A percentile compares a stretch with the other conserved stretches of the same genome.
phyloP scores from a whole-genome alignment of 1,140 invertebrate genomes.

The Triops longicaudatus region DNA sequence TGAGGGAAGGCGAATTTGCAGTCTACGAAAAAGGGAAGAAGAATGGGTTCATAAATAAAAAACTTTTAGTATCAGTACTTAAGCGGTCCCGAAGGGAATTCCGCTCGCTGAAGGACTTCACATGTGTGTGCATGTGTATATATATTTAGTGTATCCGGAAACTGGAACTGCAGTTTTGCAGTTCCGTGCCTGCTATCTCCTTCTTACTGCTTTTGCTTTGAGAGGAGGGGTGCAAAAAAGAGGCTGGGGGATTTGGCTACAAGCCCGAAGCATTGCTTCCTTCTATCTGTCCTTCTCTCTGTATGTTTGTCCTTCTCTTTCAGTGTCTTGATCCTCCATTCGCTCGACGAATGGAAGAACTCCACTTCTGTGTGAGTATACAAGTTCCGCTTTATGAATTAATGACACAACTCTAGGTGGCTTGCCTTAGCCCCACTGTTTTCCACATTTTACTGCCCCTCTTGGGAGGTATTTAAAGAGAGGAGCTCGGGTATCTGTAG shows the following conservation, averaged over 20 bases:
- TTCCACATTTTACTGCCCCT: neutral
- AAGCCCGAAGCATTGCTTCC: neutral
- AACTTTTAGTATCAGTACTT: neutral
- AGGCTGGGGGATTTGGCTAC: neutral
- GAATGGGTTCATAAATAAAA: neutral
- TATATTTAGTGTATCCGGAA: constrained; percentile 6
- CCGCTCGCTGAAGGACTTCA: neutral
- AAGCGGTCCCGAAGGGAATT: neutral
- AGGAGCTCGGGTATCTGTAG: neutral
- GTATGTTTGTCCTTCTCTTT: neutral
- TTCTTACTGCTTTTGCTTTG: constrained; percentile 2
- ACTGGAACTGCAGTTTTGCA: constrained; percentile 15
- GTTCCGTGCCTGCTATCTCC: neutral
- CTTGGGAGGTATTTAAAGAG: neutral
- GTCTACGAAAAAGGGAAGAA: neutral
- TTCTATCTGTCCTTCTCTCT: neutral
- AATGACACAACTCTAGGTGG: constrained; percentile 3
- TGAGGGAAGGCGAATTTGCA: too few species aligned
- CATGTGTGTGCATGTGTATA: neutral
- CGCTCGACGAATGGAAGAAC: too few species aligned
- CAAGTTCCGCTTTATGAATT: constrained; percentile 13
- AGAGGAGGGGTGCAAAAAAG: neutral
- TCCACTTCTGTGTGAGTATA: too few species aligned
- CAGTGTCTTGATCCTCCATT: too few species aligned
- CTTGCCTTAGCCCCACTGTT: neutral